Percentiles rank a stretch among this genome's conserved stretches.
Evolutionary conservation across 2,888 invertebrate species (phyloP).

Genomic region (Oasisia sp.): DNA sequence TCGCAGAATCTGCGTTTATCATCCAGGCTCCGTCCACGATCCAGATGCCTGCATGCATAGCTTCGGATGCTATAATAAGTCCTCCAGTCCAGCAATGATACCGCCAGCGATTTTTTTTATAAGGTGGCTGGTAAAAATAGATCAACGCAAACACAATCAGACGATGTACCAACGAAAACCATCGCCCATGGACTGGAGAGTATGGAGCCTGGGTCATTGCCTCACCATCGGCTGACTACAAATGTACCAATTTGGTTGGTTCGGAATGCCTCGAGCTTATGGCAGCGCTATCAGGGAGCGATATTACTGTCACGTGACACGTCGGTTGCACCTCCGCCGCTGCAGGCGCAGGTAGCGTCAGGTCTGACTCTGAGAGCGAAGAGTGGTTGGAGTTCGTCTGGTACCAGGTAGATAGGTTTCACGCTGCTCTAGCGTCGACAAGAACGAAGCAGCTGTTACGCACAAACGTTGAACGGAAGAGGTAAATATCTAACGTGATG

Average conservation of each 20-base stretch:
- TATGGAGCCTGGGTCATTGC: not conserved
- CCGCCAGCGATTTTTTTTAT: not conserved
- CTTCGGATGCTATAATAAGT: not conserved
- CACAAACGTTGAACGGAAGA: not conserved
- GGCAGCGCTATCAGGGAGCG: constrained; percentile 1
- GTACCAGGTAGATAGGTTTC: not conserved
- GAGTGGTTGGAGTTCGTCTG: not conserved
- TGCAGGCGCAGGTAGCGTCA: not conserved
- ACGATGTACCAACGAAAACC: not conserved
- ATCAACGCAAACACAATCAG: not conserved
- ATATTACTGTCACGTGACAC: not conserved
- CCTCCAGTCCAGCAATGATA: not conserved
- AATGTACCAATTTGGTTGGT: not conserved
- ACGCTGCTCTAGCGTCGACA: not conserved
- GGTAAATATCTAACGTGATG: not conserved
- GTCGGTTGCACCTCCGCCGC: not conserved
- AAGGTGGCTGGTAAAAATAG: not conserved
- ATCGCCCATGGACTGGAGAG: not conserved
- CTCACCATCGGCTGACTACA: not conserved
- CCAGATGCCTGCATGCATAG: too few species aligned
- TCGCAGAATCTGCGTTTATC: too few species aligned
- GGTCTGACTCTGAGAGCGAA: not conserved
- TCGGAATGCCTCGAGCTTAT: not conserved
- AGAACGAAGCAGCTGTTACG: not conserved
- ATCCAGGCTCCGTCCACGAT: too few species aligned